Evolutionary conservation across 2,888 invertebrate genomes (phyloP).

Genomic region (Archaeoteleia sp.): DNA sequence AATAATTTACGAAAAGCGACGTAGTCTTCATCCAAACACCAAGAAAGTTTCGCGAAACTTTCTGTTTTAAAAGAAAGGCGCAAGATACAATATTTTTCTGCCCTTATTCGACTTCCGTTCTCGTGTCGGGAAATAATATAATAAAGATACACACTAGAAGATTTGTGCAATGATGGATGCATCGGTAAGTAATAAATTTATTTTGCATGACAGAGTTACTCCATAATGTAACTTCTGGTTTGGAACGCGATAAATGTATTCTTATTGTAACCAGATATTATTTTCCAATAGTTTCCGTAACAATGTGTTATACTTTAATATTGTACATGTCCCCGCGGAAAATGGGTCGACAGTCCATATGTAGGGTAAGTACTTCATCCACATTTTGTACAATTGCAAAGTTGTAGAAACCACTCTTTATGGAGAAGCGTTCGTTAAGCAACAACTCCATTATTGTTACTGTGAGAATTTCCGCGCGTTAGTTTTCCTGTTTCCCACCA

Average conservation of each 20-base stretch:
- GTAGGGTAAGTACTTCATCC: constrained; percentile 5
- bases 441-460: background rate
- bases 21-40: too few relatives aligned
- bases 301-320: constrained; percentile 10
- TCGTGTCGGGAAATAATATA: background rate
- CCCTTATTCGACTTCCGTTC: too few relatives aligned
- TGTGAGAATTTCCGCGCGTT: background rate
- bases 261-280: constrained; percentile 7
- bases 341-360: constrained; percentile 35
- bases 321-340: constrained; percentile 3
- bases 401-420: background rate
- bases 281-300: constrained; percentile 29
- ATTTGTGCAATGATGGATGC: background rate
- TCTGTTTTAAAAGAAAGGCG: too few relatives aligned
- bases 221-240: constrained; percentile 16
- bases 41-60: too few relatives aligned
- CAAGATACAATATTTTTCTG: too few relatives aligned
- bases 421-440: background rate
- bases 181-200: constrained; percentile 16
- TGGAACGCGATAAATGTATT: background rate
- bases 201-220: constrained; percentile 14
- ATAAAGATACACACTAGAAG: background rate
- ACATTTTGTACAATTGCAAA: background rate
- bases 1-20: too few relatives aligned
- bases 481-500: constrained; percentile 43